Conservation (phyloP, 2,113 vertebrate species). For the Fulica atra region DNA sequence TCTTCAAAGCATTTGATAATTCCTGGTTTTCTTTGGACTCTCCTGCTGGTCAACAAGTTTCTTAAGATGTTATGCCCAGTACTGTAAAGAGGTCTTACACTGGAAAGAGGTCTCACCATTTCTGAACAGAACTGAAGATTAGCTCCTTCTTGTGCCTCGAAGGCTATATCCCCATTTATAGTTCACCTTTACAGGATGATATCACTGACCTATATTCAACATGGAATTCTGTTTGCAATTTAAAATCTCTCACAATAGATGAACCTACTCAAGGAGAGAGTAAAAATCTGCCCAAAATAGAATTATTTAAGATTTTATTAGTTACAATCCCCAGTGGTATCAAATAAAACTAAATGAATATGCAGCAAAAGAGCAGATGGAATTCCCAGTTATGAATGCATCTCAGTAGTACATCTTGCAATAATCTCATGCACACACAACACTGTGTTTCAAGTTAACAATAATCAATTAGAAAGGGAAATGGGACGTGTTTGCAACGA, state of each 20-base stretch:
- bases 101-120: background rate
- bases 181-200: background rate
- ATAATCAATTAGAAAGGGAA: background rate
- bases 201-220: background rate
- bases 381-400: background rate
- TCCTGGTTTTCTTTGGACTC: background rate
- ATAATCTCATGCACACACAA: background rate
- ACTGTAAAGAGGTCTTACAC: background rate
- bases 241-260: background rate
- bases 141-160: background rate
- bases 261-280: background rate
- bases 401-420: background rate
- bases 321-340: background rate
- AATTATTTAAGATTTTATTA: background rate
- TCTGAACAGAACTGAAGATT: background rate
- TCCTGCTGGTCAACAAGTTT: background rate
- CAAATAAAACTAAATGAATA: background rate
- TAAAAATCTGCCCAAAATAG: background rate
- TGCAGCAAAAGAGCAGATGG: background rate
- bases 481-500: background rate
- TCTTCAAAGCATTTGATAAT: background rate
- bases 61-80: background rate
- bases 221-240: background rate
- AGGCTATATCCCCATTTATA: background rate
- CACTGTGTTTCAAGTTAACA: background rate